These are phyloP conservation scores for Motacilla alba DNA, from an alignment of 2,113 vertebrate genomes.

Conservation along the genomic window DNA sequence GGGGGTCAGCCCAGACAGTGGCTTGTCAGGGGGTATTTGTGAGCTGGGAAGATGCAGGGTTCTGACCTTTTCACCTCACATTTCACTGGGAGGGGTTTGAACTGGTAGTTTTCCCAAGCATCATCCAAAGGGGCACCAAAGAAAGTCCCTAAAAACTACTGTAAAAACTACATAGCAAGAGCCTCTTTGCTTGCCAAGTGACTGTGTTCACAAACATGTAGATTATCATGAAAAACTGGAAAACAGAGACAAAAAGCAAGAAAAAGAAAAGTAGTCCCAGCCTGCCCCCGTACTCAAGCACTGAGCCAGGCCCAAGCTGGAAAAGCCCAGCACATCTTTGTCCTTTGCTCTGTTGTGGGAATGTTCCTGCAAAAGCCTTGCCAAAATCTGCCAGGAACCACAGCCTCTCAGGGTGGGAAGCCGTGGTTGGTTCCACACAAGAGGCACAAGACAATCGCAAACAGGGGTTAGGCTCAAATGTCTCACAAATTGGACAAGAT, in stretches of 20 bases:
- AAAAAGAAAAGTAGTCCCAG: background rate
- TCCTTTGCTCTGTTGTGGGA: background rate
- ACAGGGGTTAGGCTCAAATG: background rate
- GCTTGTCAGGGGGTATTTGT: background rate
- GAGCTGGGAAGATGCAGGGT: background rate
- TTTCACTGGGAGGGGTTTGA: background rate
- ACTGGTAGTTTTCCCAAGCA: background rate
- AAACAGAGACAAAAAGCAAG: background rate
- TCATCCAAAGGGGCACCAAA: background rate
- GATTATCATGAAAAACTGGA: background rate
- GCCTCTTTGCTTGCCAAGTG: background rate
- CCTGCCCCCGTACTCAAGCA: fast-evolving
- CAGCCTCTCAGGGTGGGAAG: background rate
- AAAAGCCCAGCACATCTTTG: background rate
- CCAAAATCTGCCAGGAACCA: background rate
- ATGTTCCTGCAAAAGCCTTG: fast-evolving
- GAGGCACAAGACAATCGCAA: background rate
- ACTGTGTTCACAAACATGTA: background rate
- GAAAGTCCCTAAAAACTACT: background rate
- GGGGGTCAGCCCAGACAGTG: background rate
- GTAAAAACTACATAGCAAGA: background rate
- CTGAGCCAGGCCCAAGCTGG: background rate
- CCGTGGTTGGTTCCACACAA: background rate
- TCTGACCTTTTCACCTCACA: background rate
- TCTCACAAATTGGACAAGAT: background rate